Percentiles rank a stretch among this genome's conserved stretches.
phyloP scores from a whole-genome alignment of 2,113 vertebrate species.

The Actenoides hombroni region DNA sequence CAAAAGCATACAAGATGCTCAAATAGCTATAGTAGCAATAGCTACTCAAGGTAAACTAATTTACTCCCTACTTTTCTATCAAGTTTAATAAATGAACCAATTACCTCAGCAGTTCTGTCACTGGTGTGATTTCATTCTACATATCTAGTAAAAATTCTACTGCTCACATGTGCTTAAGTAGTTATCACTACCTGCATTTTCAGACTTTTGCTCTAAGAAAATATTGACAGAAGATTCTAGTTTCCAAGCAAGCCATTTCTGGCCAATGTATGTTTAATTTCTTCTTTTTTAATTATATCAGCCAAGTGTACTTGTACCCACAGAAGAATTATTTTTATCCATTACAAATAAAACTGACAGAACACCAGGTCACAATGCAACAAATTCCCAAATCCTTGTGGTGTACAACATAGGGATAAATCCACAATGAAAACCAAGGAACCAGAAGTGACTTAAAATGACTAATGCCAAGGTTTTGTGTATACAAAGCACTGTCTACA shows the following conservation, averaged over 20 bases:
- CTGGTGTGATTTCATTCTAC: background rate
- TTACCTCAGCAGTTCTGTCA: background rate
- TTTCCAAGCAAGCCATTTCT: constrained; percentile 19
- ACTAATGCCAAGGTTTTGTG: background rate
- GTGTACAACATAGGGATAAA: background rate
- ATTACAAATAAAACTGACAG: constrained; percentile 25
- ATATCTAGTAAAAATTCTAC: background rate
- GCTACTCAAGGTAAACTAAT: background rate
- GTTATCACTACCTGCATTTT: background rate
- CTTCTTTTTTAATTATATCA: background rate
- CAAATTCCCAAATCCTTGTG: background rate
- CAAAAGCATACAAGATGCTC: background rate
- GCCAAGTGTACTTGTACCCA: background rate
- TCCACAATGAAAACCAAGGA: background rate
- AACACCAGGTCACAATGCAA: constrained; percentile 36
- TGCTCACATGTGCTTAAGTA: background rate
- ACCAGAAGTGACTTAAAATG: background rate
- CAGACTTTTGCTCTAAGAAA: background rate
- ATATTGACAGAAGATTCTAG: background rate
- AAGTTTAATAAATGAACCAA: background rate
- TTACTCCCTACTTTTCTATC: background rate
- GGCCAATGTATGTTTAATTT: background rate
- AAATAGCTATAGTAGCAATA: background rate
- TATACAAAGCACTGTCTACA: background rate
- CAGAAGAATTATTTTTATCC: constrained; percentile 14